A percentile compares a stretch with the other conserved stretches of the same genome.
These are phyloP conservation scores for Argopecten irradians DNA, from an alignment of 1,140 invertebrate genomes.

Conservation along the genomic window DNA sequence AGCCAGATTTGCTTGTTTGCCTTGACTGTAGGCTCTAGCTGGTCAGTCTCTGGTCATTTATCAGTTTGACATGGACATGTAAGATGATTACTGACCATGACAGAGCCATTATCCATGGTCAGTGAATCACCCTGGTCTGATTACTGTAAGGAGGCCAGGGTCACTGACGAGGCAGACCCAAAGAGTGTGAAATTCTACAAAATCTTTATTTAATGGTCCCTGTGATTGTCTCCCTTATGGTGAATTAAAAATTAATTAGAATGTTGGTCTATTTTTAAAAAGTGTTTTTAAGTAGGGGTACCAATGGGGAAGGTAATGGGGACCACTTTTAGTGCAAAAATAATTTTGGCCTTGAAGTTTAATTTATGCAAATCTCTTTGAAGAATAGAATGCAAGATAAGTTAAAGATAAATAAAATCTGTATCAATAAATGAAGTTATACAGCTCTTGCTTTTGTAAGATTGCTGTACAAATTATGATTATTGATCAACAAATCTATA, in stretches of 20 bases:
- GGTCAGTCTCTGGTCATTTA: not conserved
- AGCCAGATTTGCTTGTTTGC: not conserved
- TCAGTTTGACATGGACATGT: not conserved
- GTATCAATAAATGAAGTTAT: too few species aligned
- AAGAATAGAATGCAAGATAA: too few species aligned
- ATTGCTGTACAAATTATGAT: not conserved
- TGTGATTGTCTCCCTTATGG: too few species aligned
- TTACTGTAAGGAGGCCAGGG: not conserved
- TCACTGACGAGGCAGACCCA: not conserved
- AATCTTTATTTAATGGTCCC: not conserved
- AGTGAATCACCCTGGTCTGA: not conserved
- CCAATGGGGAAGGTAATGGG: too few species aligned
- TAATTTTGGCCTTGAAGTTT: too few species aligned
- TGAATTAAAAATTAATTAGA: too few species aligned
- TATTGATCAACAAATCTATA: not conserved
- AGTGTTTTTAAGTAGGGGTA: too few species aligned
- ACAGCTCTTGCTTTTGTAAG: too few species aligned
- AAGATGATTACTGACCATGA: not conserved
- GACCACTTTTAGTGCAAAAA: too few species aligned
- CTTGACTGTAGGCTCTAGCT: not conserved
- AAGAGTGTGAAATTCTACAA: not conserved
- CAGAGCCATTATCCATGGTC: not conserved
- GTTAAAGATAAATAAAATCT: too few species aligned
- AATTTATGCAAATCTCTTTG: too few species aligned
- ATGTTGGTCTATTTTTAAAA: too few species aligned